A percentile compares a stretch with the other conserved stretches of the same genome.
Evolutionary conservation across 92 coral and sea anemone species (phyloP).

Genomic region (Pocillopora grandis): DNA sequence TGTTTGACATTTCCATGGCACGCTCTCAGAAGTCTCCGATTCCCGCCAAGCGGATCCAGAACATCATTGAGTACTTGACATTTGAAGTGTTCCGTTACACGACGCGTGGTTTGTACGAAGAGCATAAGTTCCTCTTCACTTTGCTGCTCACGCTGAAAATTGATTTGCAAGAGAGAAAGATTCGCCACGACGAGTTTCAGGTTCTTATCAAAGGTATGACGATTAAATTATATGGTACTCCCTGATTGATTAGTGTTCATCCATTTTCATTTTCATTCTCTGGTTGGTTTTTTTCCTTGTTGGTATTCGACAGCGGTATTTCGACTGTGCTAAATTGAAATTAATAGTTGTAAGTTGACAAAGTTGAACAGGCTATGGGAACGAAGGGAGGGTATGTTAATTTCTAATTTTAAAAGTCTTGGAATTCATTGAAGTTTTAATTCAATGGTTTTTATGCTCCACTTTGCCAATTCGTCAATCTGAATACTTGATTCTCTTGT

Average conservation of each 20-base stretch:
- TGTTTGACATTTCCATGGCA: conserved; percentile 96
- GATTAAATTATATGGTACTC: not conserved
- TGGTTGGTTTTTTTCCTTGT: too few species aligned
- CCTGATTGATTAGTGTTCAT: not conserved
- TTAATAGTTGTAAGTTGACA: too few species aligned
- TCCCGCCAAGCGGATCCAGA: conserved; percentile 95
- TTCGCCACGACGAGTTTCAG: conserved; percentile 92
- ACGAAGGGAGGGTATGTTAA: too few species aligned
- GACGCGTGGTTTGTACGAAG: conserved; percentile 97
- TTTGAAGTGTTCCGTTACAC: conserved; percentile 98
- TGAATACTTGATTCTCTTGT: not conserved
- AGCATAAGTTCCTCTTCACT: conserved; percentile 94
- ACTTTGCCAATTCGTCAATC: too few species aligned
- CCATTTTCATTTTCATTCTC: not conserved
- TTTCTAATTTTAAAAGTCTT: too few species aligned
- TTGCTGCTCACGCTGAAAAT: conserved; percentile 88
- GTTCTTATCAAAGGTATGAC: conserved; percentile 89
- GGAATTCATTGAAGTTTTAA: too few species aligned
- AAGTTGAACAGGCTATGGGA: too few species aligned
- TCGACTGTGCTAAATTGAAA: too few species aligned
- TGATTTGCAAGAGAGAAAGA: conserved; percentile 87
- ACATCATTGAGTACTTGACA: conserved; percentile 91
- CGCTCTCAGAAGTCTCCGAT: conserved; percentile 96
- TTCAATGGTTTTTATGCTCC: too few species aligned
- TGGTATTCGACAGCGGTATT: too few species aligned